Evolutionary conservation across 1,140 invertebrate genomes (phyloP).

Genomic region (Drosophila guanche): DNA sequence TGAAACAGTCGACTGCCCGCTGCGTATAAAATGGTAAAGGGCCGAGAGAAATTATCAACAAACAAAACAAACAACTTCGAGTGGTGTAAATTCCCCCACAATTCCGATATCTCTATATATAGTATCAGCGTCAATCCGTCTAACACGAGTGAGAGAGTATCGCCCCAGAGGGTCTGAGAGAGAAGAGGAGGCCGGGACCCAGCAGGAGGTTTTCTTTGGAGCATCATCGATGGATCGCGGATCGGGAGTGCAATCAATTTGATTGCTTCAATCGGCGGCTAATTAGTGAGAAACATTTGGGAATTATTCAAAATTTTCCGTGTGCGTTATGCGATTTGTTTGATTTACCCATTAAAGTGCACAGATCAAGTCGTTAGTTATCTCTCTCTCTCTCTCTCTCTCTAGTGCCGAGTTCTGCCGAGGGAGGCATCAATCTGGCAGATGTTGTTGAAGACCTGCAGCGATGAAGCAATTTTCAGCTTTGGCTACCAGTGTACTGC

Average conservation of each 20-base stretch:
- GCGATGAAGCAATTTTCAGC: conserved; percentile 63
- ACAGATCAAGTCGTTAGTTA: conserved; percentile 8
- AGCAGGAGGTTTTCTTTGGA: conserved; percentile 47
- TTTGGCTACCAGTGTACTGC: neutral
- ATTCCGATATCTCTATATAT: conserved; percentile 65
- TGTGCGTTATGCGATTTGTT: conserved; percentile 46
- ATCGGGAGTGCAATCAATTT: conserved; percentile 68
- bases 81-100: conserved; percentile 31
- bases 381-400: too few species aligned
- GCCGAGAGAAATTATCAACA: conserved; percentile 76
- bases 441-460: conserved; percentile 6
- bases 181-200: conserved; percentile 17
- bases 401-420: too few species aligned
- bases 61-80: conserved; percentile 51
- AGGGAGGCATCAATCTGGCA: conserved; percentile 22
- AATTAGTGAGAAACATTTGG: conserved; percentile 70
- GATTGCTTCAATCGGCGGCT: conserved; percentile 79
- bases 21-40: conserved; percentile 67
- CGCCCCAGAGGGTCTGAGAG: too few species aligned
- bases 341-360: conserved; percentile 50
- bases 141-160: conserved; percentile 23
- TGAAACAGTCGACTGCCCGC: conserved; percentile 56
- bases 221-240: conserved; percentile 3
- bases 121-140: conserved; percentile 69
- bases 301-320: conserved; percentile 54